Conservation (phyloP, 1,140 invertebrate species). For the Drosophila pandora region DNA sequence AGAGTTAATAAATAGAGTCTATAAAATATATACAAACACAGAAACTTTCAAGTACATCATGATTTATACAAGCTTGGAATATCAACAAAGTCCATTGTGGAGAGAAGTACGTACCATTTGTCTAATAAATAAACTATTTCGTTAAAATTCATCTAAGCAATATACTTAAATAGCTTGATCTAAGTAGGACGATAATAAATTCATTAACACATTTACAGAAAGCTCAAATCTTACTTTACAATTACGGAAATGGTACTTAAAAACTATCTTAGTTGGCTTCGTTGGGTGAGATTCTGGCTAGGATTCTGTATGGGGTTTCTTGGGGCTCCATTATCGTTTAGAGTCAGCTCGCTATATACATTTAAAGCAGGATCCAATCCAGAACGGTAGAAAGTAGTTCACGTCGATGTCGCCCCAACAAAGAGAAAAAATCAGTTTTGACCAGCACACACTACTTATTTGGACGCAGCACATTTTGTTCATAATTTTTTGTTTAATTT, state of each 20-base stretch:
- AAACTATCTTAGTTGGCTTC: slow-evolving; percentile 40
- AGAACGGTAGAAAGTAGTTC: slow-evolving; percentile 26
- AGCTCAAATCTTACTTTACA: background rate
- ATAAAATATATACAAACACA: slow-evolving; percentile 25
- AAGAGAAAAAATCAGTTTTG: slow-evolving; percentile 49
- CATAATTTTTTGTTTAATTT: slow-evolving; percentile 1
- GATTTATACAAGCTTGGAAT: slow-evolving; percentile 39
- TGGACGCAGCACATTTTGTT: slow-evolving; percentile 15
- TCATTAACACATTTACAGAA: slow-evolving; percentile 35
- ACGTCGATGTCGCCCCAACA: slow-evolving; percentile 22
- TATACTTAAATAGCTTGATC: slow-evolving; percentile 29
- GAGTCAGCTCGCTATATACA: slow-evolving; percentile 70
- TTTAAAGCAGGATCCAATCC: slow-evolving; percentile 39
- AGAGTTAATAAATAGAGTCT: slow-evolving; percentile 43
- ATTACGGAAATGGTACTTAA: slow-evolving; percentile 4
- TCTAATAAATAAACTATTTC: slow-evolving; percentile 31
- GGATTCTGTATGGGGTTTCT: slow-evolving; percentile 59
- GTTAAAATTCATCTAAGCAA: slow-evolving; percentile 3
- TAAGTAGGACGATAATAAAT: slow-evolving; percentile 6
- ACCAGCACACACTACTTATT: slow-evolving; percentile 22
- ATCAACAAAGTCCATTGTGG: slow-evolving; percentile 29
- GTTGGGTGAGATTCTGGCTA: slow-evolving; percentile 49
- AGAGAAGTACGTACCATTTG: slow-evolving; percentile 31
- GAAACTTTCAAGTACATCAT: slow-evolving; percentile 23
- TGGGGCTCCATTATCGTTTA: slow-evolving; percentile 73